Conservation (phyloP, 2,888 invertebrate species). For the Stenotaenia linearis region DNA sequence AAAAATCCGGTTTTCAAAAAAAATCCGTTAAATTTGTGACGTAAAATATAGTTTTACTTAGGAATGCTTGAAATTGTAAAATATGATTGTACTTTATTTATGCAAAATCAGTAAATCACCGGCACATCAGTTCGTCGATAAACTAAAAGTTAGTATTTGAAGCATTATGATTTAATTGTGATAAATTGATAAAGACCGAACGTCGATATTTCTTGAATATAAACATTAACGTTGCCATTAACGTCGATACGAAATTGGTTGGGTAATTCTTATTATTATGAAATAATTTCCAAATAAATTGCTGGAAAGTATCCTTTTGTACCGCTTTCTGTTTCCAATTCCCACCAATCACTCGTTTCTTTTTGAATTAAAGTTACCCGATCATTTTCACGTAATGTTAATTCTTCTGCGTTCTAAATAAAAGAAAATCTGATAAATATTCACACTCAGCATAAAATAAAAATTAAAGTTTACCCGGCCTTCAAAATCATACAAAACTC, state of each 20-base stretch:
- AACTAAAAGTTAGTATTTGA: too few species aligned
- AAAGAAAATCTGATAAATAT: constrained; percentile 10
- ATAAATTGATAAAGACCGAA: neutral
- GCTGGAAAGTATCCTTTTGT: constrained; percentile 34
- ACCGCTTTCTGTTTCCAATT: constrained; percentile 31
- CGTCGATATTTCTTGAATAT: neutral
- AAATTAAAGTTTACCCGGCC: constrained; percentile 27
- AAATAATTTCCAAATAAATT: constrained; percentile 29
- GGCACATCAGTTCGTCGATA: neutral
- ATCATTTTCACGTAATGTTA: constrained; percentile 30
- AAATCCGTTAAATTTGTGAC: neutral
- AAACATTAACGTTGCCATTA: neutral
- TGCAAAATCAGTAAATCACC: neutral
- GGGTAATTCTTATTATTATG: neutral
- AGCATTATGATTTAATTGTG: too few species aligned
- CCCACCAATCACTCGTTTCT: constrained; percentile 34
- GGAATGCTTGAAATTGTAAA: neutral
- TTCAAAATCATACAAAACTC: constrained; percentile 31
- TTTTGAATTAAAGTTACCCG: constrained; percentile 32
- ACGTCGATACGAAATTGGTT: neutral
- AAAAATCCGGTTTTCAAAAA: neutral
- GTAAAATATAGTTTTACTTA: neutral
- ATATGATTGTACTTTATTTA: neutral
- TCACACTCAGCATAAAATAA: too few species aligned
- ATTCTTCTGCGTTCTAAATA: constrained; percentile 33